Base-by-base conservation (phyloP, 2,888 invertebrate genomes). In the Laspeyria flexula region DNA sequence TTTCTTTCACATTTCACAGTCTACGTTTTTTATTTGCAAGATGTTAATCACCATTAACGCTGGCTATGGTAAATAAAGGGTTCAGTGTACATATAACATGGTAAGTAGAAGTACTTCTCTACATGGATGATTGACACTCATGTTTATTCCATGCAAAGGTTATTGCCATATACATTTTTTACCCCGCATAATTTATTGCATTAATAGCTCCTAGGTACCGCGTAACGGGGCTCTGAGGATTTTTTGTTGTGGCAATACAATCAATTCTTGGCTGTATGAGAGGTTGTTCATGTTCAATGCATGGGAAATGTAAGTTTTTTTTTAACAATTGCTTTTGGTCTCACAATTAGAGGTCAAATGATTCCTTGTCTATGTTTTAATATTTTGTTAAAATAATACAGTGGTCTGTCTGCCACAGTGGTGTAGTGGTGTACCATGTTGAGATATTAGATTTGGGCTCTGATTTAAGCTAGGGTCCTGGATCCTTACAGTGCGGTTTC, bases 181-280 rank as follows among this genome's bases (percentile, higher is more conserved):
- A 4, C 31, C 15, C 7, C 15, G 34, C 42, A 33, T 13, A 25
- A 4, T 30, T 35, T 38, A 34, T 18, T 37, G 10, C 27, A 21
- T 48, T 43, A 61, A 59, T 63, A 18, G 46, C 23, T 29, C 27
- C 21, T 46, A 34, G 9, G 38, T 46, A 35, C 43, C 43, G 12
- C 18, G 16, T 44, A 50, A 18, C 25, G n/a, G 31, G 40, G 49
- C 52, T 55, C 59, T 39, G 51, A 11, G 2, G 4, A 39, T 68
- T 65, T 60, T 65, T 65, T 51, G 21, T 15, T 40, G 16, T 40
- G 31, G 38, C 38, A 65, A 44, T 42, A 60, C 65, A 68, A 68
- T 65, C 64, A 56, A 50, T 43, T 67, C 45, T 55, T 63, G 56
- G 43, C 44, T 49, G 51, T 52, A 60, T 56, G 69, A 46, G 55